phyloP scores from a whole-genome alignment of 2,113 vertebrate genomes.

The Sinocyclocheilus anophthalmus region DNA sequence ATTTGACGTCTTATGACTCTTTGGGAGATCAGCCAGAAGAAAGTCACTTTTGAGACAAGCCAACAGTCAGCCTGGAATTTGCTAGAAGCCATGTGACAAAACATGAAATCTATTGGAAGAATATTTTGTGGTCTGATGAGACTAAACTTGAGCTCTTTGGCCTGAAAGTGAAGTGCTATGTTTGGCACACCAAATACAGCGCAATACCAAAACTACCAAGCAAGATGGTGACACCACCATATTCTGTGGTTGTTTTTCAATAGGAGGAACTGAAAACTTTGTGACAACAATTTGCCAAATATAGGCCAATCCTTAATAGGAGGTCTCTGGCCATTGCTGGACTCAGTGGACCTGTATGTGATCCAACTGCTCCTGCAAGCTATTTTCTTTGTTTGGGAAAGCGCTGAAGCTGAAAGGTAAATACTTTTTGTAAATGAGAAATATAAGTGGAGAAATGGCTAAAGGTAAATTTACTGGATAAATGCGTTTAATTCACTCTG shows the following conservation, averaged over 20 bases:
- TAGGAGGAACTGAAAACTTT: background rate
- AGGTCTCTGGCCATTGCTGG: background rate
- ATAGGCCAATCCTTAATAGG: background rate
- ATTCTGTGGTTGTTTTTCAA: background rate
- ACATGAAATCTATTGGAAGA: background rate
- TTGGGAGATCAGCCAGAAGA: background rate
- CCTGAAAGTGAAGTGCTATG: constrained; percentile 1
- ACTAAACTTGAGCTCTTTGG: background rate
- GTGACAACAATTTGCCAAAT: background rate
- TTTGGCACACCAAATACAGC: background rate
- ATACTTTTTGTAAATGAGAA: background rate
- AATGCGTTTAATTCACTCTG: background rate
- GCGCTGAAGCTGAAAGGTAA: background rate
- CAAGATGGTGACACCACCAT: background rate
- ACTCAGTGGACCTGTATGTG: background rate
- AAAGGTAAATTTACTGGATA: background rate
- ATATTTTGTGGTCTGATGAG: constrained; percentile 15
- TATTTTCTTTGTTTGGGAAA: constrained; percentile 1
- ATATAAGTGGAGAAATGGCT: background rate
- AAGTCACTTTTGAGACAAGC: constrained; percentile 4
- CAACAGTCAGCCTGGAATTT: background rate
- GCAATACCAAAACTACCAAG: background rate
- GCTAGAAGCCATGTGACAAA: constrained; percentile 19
- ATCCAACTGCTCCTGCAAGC: background rate
- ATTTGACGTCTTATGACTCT: background rate